Base-by-base conservation (phyloP, 2,797 vertebrate genomes). In the Tadarida brasiliensis region DNA sequence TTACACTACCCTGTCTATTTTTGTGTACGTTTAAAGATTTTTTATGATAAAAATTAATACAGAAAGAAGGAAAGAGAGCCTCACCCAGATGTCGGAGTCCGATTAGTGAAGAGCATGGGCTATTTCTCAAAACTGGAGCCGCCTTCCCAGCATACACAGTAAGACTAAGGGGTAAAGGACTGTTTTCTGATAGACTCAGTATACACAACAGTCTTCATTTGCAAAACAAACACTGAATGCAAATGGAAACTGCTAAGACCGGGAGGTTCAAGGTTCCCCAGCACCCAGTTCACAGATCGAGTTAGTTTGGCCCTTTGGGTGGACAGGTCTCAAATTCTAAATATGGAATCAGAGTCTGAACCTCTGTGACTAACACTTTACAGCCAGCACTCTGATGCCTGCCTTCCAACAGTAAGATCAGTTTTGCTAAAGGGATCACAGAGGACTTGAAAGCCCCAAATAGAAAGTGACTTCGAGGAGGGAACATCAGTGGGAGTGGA, bases 41-140 rank as follows among this genome's bases (percentile, higher is more conserved):
- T 67, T 82, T 47, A 70, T 56, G 84, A 74, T 74, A 84, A 63
- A 93, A 91, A 94, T 57, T 49, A 68, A 87, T 44, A 35, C 54
- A 67, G 26, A 88, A 84, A 81, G 77, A 77, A 91, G 81, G 44
- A 87, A 88, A 74, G 56, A 54, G 67, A 90, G 33, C 24, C 26
- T 95, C 35, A 28, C 51, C 16, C 47, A 67, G 95, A 77, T n/a
- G 26, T 20, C 24, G 76, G 63, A 11, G 63, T 93, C 44, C 7
- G 2, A 61, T 68, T 19, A 78, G 54, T 81, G 67, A 89, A 71
- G 87, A 77, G 30, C 63, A n/a, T 10, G 3, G 30, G 44, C 22
- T 76, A 10, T 33, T 85, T 94, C 78, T 71, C 44, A 49, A 90
- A 95, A 94, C 49, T 30, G 33, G 59, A 87, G 87, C 65, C 67